Base-by-base conservation (phyloP, 2,113 vertebrate genomes). In the Odontophorus gujanensis region DNA sequence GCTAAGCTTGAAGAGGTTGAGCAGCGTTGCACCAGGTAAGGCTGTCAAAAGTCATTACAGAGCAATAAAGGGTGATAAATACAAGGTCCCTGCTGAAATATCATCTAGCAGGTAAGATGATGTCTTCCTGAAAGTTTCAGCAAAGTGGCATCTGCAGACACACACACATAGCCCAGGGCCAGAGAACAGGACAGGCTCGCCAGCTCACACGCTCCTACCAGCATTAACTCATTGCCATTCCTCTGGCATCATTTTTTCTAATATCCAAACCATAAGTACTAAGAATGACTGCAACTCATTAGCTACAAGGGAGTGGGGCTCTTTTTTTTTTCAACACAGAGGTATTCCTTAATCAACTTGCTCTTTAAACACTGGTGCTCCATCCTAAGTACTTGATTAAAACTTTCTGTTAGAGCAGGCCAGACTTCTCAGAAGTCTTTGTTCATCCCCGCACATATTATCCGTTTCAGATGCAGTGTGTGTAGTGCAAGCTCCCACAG, bases 61-160 rank as follows among this genome's bases (percentile, higher is more conserved):
- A 76, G 62, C 68, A 92, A 42, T 48, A 79, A 61, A 36, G 36
- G 81, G 85, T 21, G 87, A 78, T 63, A 92, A 94, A 72, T 36
- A 45, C 80, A 72, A 93, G 69, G n/a, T 20, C 40, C 40, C 76
- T 50, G 68, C 61, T 84, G 91, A 95, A 97, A 95, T 84, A 76
- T 32, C 93, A 95, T 73, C 94, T 90, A 81, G 92, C 94, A 96
- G 90, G 93, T 95, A 83, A 58, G 65, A 87, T 76, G 90, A 85
- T 71, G 86, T 66, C 69, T 87, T 63, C 65, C 45, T 65, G 45
- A 47, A 53, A 93, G 81, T 40, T 94, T 77, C 78, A 87, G 77
- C 77, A 51, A 85, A 92, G 85, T 83, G 90, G 86, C 95, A 89
- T 73, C 86, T 93, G 92, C 88, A 95, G 76, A 81, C 78, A 85